Percentiles rank a stretch among this genome's conserved stretches.
Evolutionary conservation across 2,113 vertebrate species (phyloP).

Genomic region (Thinocorus orbignyianus): DNA sequence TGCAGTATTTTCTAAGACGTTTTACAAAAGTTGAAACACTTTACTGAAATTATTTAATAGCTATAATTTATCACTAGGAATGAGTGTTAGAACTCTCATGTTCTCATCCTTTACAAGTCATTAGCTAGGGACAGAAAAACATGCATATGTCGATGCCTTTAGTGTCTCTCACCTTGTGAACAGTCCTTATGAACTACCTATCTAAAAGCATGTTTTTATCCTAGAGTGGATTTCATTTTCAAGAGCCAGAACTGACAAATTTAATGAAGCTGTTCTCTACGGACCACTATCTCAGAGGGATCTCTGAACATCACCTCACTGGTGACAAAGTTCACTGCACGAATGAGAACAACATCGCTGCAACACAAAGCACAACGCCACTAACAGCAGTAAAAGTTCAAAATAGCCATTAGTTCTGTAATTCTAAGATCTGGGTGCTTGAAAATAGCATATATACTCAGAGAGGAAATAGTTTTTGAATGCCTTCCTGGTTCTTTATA

Average conservation of each 20-base stretch:
- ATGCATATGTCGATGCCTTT: neutral
- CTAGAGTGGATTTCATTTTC: neutral
- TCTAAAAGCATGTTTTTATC: neutral
- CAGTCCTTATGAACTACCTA: neutral
- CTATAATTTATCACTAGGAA: neutral
- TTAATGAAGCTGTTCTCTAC: neutral
- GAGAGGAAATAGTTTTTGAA: neutral
- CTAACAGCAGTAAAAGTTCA: neutral
- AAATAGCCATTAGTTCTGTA: neutral
- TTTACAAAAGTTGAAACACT: neutral
- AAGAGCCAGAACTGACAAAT: neutral
- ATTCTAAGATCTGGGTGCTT: neutral
- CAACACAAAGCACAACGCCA: neutral
- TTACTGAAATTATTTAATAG: neutral
- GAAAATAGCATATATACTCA: neutral
- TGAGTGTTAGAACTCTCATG: neutral
- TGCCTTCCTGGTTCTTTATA: neutral
- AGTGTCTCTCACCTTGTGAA: neutral
- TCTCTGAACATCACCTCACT: neutral
- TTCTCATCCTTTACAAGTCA: neutral
- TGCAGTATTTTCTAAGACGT: neutral
- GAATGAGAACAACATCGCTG: neutral
- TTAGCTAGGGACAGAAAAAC: neutral
- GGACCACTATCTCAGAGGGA: neutral
- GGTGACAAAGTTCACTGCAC: neutral